Percentiles rank a stretch among this genome's conserved stretches.
Evolutionary conservation across 1,140 invertebrate species (phyloP).

Genomic region (Araneus ventricosus): DNA sequence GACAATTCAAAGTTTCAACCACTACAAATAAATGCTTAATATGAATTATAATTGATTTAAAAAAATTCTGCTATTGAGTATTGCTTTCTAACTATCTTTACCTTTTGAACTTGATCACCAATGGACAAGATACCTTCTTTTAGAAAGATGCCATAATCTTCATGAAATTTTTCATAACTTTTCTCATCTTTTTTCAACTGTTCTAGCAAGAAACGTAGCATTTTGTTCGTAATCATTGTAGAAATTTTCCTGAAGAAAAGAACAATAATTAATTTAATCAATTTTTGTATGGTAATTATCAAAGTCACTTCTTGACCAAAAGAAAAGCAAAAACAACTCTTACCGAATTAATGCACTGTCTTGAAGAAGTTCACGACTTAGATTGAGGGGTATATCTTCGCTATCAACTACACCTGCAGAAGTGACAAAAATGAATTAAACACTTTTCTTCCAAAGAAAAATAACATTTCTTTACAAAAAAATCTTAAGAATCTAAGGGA

Average conservation of each 20-base stretch:
- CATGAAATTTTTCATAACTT: conserved; percentile 92
- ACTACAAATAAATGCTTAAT: too few relatives aligned
- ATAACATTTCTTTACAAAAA: too few relatives aligned
- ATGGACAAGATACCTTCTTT: conserved; percentile 96
- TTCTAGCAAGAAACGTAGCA: conserved; percentile 93
- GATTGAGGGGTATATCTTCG: conserved; percentile 98
- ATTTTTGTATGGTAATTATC: background rate
- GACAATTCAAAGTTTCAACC: too few relatives aligned
- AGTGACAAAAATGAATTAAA: background rate
- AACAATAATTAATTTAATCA: background rate
- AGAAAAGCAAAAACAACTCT: conserved; percentile 66
- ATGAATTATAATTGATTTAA: too few relatives aligned
- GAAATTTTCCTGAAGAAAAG: conserved; percentile 87
- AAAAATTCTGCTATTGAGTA: too few relatives aligned
- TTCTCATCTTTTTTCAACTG: conserved; percentile 90
- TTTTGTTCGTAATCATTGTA: conserved; percentile 90
- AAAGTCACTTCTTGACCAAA: too few relatives aligned
- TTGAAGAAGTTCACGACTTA: conserved; percentile 96
- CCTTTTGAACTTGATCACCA: conserved; percentile 89
- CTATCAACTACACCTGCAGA: conserved; percentile 94
- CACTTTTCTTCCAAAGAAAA: too few relatives aligned
- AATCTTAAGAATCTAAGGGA: too few relatives aligned
- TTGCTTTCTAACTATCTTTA: conserved; percentile 79
- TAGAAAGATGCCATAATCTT: conserved; percentile 94
- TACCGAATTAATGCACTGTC: conserved; percentile 94